Percentiles rank a stretch among this genome's conserved stretches.
phyloP scores from a whole-genome alignment of 2,113 vertebrate genomes.

The Hyla sarda region DNA sequence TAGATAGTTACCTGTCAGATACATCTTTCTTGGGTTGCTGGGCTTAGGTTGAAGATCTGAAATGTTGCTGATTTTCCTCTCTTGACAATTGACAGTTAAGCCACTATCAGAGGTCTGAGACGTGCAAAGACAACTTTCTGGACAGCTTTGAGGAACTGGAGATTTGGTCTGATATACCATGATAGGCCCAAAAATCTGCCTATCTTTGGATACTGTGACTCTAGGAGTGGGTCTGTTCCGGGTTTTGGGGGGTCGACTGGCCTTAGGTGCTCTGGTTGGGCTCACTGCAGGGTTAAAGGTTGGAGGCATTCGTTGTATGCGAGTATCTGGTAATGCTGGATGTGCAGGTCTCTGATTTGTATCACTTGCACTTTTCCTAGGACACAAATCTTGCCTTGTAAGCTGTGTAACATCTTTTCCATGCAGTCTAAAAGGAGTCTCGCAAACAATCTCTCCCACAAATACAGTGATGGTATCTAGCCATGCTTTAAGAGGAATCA shows the following conservation, averaged over 20 bases:
- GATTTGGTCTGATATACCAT: conserved; percentile 99
- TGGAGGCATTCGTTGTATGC: conserved; percentile 77
- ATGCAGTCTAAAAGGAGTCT: conserved; percentile 94
- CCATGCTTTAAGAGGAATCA: conserved; percentile 95
- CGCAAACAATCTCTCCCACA: conserved; percentile 95
- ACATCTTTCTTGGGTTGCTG: conserved; percentile 95
- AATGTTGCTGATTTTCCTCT: conserved; percentile 91
- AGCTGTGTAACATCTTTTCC: conserved; percentile 96
- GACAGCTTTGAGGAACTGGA: conserved; percentile 89
- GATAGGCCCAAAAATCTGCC: conserved; percentile 95
- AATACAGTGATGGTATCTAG: conserved; percentile 96
- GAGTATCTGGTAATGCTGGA: conserved; percentile 79
- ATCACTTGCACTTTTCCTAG: conserved; percentile 84
- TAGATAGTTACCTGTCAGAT: conserved; percentile 96
- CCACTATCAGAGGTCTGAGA: conserved; percentile 94
- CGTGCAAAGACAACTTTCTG: conserved; percentile 89
- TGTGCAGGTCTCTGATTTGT: conserved; percentile 77
- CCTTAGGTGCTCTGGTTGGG: conserved; percentile 88
- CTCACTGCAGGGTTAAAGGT: conserved; percentile 83
- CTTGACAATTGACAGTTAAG: conserved; percentile 95
- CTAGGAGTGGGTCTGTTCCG: conserved; percentile 92
- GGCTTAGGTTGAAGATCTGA: conserved; percentile 92
- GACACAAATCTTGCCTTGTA: conserved; percentile 95
- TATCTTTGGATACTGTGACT: conserved; percentile 87
- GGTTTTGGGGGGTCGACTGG: conserved; percentile 90